Conservation (phyloP, 64 coral and sea anemone species). For the Stichodactyla helianthus region DNA sequence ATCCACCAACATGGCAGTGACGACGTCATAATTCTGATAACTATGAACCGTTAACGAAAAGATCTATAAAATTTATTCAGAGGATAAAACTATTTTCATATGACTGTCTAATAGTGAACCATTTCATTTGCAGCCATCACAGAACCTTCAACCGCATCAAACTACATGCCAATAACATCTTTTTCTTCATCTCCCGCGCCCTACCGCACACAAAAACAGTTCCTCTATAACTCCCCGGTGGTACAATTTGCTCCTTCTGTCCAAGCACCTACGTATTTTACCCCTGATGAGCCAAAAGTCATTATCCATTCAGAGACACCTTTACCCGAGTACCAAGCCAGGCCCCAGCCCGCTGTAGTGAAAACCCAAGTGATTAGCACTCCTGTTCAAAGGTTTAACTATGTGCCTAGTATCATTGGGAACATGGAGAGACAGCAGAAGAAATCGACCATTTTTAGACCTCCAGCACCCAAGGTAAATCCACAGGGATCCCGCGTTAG, state of each 20-base stretch:
- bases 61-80: no score
- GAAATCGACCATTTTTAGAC: conserved; percentile 18
- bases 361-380: background rate
- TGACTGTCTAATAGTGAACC: background rate
- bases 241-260: conserved; percentile 7
- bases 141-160: background rate
- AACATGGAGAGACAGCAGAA: background rate
- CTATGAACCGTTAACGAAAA: no score
- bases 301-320: conserved; percentile 23
- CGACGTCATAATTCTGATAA: no score
- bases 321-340: background rate
- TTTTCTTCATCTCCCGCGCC: background rate
- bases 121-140: background rate
- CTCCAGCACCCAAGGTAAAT: conserved; percentile 13
- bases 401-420: background rate
- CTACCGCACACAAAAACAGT: background rate
- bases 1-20: no score
- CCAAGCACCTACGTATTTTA: conserved; percentile 6
- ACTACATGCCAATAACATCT: background rate
- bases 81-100: no score
- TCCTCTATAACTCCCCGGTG: background rate
- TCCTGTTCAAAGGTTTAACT: background rate
- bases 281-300: conserved; percentile 13
- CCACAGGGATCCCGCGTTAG: conserved; percentile 2
- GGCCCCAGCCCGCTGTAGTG: background rate